phyloP scores from a whole-genome alignment of 2,797 vertebrate genomes.

The Hemitrygon akajei region DNA sequence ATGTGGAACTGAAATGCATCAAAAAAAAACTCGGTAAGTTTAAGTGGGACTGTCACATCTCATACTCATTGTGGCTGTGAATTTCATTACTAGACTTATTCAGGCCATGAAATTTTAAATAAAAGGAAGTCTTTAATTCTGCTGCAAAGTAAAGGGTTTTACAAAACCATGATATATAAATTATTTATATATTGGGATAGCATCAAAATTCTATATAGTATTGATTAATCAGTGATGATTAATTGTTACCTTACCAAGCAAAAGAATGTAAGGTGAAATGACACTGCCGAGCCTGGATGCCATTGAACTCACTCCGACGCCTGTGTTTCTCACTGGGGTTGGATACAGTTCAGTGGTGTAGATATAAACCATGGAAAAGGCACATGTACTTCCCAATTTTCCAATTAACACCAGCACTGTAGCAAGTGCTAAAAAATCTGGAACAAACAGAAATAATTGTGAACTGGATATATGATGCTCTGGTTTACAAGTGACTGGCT shows the following conservation, averaged over 20 bases:
- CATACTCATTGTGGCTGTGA: too few species aligned
- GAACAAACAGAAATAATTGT: conserved; percentile 34
- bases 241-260: conserved; percentile 62
- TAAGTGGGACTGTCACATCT: too few species aligned
- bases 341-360: conserved; percentile 86
- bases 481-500: not conserved
- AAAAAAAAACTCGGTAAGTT: too few species aligned
- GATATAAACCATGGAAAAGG: conserved; percentile 81
- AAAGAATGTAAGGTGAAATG: conserved; percentile 82
- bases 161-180: too few species aligned
- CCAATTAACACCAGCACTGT: conserved; percentile 73
- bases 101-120: too few species aligned
- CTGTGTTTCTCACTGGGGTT: conserved; percentile 75
- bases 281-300: conserved; percentile 84
- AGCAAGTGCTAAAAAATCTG: conserved; percentile 56
- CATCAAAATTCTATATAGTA: too few species aligned
- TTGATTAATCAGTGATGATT: too few species aligned
- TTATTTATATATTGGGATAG: too few species aligned
- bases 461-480: not conserved
- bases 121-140: too few species aligned
- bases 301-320: conserved; percentile 77
- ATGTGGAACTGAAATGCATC: too few species aligned
- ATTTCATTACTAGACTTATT: too few species aligned
- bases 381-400: conserved; percentile 82
- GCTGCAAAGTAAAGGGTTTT: too few species aligned